A percentile compares a stretch with the other conserved stretches of the same genome.
Conservation (phyloP, 2,113 vertebrate genomes). For the Gymnocephalus cernua region DNA sequence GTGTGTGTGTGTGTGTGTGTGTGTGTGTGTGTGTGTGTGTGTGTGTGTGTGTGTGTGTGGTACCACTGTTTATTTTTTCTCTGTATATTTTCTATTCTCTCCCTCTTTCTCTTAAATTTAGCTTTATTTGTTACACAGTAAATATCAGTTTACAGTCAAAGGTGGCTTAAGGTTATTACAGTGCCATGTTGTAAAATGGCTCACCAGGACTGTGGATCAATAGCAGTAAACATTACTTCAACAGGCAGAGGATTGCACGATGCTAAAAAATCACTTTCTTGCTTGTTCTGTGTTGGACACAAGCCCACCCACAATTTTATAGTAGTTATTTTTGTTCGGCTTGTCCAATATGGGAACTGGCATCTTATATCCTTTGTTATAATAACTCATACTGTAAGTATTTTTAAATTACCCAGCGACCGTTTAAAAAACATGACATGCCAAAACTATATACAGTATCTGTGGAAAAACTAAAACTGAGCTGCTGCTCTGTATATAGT, state of each 20-base stretch:
- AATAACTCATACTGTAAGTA: background rate
- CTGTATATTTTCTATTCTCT: background rate
- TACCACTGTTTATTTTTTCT: constrained; percentile 6
- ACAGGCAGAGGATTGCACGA: background rate
- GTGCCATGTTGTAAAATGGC: constrained; percentile 1
- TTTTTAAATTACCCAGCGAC: background rate
- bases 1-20: background rate
- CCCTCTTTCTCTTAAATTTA: background rate
- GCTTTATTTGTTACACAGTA: background rate
- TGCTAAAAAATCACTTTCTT: background rate
- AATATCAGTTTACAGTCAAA: constrained; percentile 10
- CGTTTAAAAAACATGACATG: background rate
- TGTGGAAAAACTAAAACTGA: background rate
- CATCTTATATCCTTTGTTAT: too few species aligned
- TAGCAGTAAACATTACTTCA: constrained; percentile 20
- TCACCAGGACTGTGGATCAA: constrained; percentile 3
- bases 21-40: background rate
- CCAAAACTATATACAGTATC: background rate
- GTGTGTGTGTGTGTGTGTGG: too few species aligned
- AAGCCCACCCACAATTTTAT: background rate
- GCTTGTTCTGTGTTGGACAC: background rate
- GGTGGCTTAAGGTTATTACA: background rate
- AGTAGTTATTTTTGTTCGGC: background rate
- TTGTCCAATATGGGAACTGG: background rate
- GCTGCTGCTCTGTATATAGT: background rate